These are phyloP conservation scores for Oedothorax gibbosus DNA, from an alignment of 1,140 invertebrate species.

Conservation along the genomic window DNA sequence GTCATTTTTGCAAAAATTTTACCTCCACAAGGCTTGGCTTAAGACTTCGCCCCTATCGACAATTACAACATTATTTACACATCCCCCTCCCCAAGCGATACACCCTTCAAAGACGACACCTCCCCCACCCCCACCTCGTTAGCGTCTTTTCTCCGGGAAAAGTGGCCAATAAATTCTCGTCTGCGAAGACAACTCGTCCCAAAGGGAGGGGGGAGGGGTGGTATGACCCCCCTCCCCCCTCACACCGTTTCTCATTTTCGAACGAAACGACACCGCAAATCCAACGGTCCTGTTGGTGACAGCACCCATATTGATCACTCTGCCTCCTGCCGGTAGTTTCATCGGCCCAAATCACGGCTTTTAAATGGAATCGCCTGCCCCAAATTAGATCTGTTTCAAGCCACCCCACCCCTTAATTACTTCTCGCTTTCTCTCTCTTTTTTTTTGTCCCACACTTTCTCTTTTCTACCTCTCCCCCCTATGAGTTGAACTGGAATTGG, in stretches of 20 bases:
- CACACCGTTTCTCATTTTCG: background rate
- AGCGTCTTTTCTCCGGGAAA: slow-evolving; percentile 9
- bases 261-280: slow-evolving; percentile 19
- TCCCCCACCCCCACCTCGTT: slow-evolving; percentile 6
- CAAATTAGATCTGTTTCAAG: slow-evolving; percentile 54
- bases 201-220: background rate
- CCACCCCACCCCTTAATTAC: slow-evolving; percentile 34
- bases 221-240: background rate
- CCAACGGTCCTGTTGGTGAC: slow-evolving; percentile 26
- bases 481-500: background rate
- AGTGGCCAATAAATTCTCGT: slow-evolving; percentile 44
- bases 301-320: slow-evolving; percentile 44
- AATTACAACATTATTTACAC: too few species aligned
- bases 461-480: background rate
- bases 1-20: too few species aligned
- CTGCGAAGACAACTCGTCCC: slow-evolving; percentile 34
- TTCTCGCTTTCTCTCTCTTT: background rate
- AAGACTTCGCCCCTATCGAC: too few species aligned
- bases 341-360: slow-evolving; percentile 46
- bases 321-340: slow-evolving; percentile 19
- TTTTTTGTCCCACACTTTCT: background rate
- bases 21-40: too few species aligned
- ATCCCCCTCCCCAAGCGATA: too few species aligned
- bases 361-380: slow-evolving; percentile 53
- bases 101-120: background rate